Conservation (phyloP, 1,140 invertebrate species). For the Tachypleus tridentatus region DNA sequence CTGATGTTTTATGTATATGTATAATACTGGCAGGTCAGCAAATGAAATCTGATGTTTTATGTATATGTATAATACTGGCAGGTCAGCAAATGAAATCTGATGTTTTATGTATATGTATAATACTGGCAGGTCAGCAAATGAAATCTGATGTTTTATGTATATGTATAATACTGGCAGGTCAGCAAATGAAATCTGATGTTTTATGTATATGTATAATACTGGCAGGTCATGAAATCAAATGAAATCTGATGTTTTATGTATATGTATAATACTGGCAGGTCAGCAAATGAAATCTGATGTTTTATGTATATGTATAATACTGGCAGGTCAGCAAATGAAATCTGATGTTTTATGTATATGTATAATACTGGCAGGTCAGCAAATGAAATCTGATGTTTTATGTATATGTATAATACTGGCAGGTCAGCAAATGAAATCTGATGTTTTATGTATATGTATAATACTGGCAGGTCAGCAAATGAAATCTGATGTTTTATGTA, state of each 20-base stretch:
- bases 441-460: constrained; percentile 2
- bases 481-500: background rate
- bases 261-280: background rate
- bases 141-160: background rate
- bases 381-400: constrained; percentile 3
- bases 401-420: background rate
- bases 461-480: constrained; percentile 1
- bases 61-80: background rate
- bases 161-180: background rate
- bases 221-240: constrained; percentile 1
- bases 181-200: constrained; percentile 5
- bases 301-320: background rate
- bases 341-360: background rate
- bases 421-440: background rate
- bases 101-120: constrained; percentile 1
- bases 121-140: background rate
- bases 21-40: constrained; percentile 1
- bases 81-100: constrained; percentile 1
- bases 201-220: background rate
- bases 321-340: background rate
- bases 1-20: background rate
- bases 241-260: background rate
- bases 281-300: constrained; percentile 3
- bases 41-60: constrained; percentile 3
- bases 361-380: constrained; percentile 1